Percentiles rank a stretch among this genome's conserved stretches.
These are phyloP conservation scores for Chaetodon trifasciatus DNA, from an alignment of 2,797 vertebrate genomes.

Conservation along the genomic window DNA sequence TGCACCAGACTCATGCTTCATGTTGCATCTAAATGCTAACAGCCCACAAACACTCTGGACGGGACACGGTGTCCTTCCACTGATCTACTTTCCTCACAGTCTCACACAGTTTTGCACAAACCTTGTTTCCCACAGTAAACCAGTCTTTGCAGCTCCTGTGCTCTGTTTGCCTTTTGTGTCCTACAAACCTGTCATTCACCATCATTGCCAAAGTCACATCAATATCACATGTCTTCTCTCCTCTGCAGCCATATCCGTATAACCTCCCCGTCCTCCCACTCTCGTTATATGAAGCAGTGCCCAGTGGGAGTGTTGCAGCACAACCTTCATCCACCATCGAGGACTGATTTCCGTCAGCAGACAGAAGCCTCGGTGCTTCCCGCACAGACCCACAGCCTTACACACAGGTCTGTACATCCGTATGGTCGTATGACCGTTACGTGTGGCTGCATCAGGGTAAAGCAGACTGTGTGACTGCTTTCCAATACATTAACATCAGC, in stretches of 20 bases:
- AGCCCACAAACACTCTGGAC: neutral
- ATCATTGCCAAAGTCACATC: slow-evolving; percentile 46
- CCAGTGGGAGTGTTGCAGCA: slow-evolving; percentile 7
- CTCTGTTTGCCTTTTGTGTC: slow-evolving; percentile 27
- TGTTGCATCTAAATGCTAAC: neutral
- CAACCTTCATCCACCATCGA: slow-evolving; percentile 9
- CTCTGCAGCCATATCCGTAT: neutral
- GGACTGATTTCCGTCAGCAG: neutral
- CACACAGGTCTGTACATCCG: neutral
- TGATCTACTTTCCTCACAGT: neutral
- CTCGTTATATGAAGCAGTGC: slow-evolving; percentile 7
- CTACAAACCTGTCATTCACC: slow-evolving; percentile 34
- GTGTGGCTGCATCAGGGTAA: neutral
- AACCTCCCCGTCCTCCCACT: slow-evolving; percentile 22
- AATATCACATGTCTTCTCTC: slow-evolving; percentile 20
- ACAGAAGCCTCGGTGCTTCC: neutral
- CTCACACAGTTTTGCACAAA: neutral
- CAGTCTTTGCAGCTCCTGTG: neutral
- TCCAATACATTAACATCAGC: neutral
- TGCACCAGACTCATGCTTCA: neutral
- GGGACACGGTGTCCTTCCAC: neutral
- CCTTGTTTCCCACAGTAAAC: slow-evolving; percentile 5
- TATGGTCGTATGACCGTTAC: neutral
- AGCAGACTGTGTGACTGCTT: neutral
- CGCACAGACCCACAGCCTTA: neutral